phyloP scores from a whole-genome alignment of 2,113 vertebrate species.

The Amphiprion percula region DNA sequence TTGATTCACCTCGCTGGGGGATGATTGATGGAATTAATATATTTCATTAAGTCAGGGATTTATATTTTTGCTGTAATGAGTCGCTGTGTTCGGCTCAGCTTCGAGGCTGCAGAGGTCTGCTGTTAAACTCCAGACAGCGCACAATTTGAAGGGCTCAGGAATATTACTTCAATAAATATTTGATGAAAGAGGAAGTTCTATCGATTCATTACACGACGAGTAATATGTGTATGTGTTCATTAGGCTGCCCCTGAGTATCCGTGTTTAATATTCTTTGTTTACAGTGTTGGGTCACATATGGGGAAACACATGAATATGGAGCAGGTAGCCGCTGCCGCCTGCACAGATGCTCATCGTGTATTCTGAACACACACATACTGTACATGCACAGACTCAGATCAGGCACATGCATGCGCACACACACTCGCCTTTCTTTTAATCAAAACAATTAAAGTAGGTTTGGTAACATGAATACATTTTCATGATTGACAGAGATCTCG shows the following conservation, averaged over 20 bases:
- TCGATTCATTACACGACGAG: constrained; percentile 80
- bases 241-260: constrained; percentile 76
- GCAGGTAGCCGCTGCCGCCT: constrained; percentile 60
- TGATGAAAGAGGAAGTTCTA: constrained; percentile 82
- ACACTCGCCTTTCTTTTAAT: constrained; percentile 71
- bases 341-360: constrained; percentile 60
- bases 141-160: constrained; percentile 74
- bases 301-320: constrained; percentile 82
- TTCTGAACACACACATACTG: constrained; percentile 38
- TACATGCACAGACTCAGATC: constrained; percentile 18
- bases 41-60: constrained; percentile 67
- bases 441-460: constrained; percentile 77
- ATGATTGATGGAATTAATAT: constrained; percentile 68
- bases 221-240: constrained; percentile 80
- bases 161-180: constrained; percentile 89
- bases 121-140: constrained; percentile 46
- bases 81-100: constrained; percentile 9
- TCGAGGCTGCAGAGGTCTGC: constrained; percentile 33
- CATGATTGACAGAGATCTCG: constrained; percentile 50
- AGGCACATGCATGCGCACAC: constrained; percentile 15
- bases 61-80: constrained; percentile 56
- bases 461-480: constrained; percentile 54
- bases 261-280: constrained; percentile 87
- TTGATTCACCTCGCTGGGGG: constrained; percentile 28
- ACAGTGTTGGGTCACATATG: constrained; percentile 77